A percentile compares a stretch with the other conserved stretches of the same genome.
Conservation (phyloP, 2,888 invertebrate genomes). For the Celastrina argiolus region DNA sequence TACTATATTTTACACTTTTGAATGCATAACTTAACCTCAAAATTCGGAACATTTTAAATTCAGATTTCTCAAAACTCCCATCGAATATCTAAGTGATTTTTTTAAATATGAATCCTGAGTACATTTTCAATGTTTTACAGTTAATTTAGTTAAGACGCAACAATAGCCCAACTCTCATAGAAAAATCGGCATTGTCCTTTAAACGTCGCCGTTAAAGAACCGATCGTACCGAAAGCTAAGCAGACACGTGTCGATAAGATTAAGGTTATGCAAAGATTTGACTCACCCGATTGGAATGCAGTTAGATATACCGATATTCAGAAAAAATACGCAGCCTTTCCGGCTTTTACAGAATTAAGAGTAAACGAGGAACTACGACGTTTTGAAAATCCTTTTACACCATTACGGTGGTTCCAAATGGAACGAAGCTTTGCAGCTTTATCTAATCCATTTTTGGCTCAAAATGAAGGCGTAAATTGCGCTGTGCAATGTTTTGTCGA, state of each 20-base stretch:
- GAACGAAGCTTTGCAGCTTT: background rate
- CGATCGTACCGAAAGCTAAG: background rate
- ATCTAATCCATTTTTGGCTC: background rate
- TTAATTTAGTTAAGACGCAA: no score
- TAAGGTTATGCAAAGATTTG: background rate
- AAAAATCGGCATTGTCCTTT: no score
- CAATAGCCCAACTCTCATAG: no score
- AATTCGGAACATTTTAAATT: no score
- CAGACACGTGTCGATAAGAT: background rate
- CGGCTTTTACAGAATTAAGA: background rate
- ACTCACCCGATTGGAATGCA: background rate
- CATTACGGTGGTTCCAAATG: background rate
- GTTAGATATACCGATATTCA: background rate
- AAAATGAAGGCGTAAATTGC: background rate
- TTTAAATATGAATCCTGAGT: no score
- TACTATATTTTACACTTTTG: no score
- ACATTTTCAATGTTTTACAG: no score
- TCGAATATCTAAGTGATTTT: no score
- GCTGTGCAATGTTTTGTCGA: background rate
- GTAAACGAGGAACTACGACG: background rate
- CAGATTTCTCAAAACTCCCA: no score
- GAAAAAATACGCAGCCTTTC: background rate
- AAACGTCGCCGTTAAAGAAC: background rate
- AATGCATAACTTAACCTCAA: no score
- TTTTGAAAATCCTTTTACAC: background rate